A percentile compares a stretch with the other conserved stretches of the same genome.
These are phyloP conservation scores for Micromesistius poutassou DNA, from an alignment of 2,797 vertebrate species.

Conservation along the genomic window DNA sequence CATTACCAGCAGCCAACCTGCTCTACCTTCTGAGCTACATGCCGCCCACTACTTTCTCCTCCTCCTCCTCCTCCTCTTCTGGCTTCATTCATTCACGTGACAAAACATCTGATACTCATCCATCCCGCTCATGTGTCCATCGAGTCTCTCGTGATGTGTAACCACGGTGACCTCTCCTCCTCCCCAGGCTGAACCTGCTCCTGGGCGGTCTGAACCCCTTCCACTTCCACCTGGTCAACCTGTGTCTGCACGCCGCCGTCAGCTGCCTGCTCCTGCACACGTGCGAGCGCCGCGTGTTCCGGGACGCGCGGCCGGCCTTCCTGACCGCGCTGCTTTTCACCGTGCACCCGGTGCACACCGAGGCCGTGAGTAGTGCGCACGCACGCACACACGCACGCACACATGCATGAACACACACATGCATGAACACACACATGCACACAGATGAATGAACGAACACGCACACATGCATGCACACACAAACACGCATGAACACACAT, in stretches of 20 bases:
- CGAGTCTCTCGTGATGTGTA: background rate
- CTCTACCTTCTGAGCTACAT: too few relatives aligned
- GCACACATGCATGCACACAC: too few relatives aligned
- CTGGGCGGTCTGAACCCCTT: conserved; percentile 87
- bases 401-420: background rate
- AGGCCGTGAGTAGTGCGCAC: conserved; percentile 83
- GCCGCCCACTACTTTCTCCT: too few relatives aligned
- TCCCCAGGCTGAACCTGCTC: conserved; percentile 83
- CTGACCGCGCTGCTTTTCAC: conserved; percentile 86
- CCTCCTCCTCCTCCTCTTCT: too few relatives aligned
- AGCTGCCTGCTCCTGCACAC: conserved; percentile 86
- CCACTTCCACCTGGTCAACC: conserved; percentile 88
- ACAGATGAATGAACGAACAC: too few relatives aligned
- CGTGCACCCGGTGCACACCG: conserved; percentile 92
- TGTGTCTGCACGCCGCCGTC: conserved; percentile 84
- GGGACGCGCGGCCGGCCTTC: conserved; percentile 78
- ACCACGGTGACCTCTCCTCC: background rate
- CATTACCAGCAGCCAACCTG: too few relatives aligned
- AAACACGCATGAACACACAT: too few relatives aligned
- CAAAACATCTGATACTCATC: background rate
- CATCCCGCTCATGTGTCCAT: background rate
- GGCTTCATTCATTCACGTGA: background rate
- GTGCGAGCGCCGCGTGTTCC: conserved; percentile 83
- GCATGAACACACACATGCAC: too few relatives aligned
- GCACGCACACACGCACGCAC: conserved; percentile 1